Conservation (phyloP, 2,113 vertebrate genomes). For the Bufo gargarizans region DNA sequence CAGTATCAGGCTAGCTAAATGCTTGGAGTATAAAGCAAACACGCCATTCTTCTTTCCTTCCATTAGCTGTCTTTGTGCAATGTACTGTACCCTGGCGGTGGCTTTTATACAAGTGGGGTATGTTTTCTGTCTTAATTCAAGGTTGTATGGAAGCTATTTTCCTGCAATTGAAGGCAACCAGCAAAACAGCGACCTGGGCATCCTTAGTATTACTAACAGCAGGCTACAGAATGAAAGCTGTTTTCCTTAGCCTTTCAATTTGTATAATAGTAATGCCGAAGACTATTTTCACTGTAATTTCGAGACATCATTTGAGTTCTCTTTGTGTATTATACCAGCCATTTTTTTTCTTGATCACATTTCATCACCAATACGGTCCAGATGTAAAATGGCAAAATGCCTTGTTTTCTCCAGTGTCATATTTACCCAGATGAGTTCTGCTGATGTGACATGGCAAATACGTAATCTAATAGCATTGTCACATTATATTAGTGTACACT, state of each 20-base stretch:
- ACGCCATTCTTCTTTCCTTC: not conserved
- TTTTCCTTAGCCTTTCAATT: conserved; percentile 47
- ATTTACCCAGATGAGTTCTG: conserved; percentile 66
- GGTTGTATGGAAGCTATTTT: conserved; percentile 56
- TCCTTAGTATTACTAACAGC: conserved; percentile 60
- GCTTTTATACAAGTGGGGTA: not conserved
- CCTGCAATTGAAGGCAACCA: conserved; percentile 57
- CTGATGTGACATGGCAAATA: conserved; percentile 65
- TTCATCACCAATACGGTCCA: conserved; percentile 4
- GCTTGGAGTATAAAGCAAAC: not conserved
- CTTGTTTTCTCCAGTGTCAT: conserved; percentile 63
- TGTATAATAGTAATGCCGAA: conserved; percentile 56
- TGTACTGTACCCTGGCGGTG: conserved; percentile 10
- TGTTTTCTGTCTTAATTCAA: conserved; percentile 51
- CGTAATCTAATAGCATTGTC: conserved; percentile 66
- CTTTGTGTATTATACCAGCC: conserved; percentile 23
- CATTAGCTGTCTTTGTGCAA: conserved; percentile 38
- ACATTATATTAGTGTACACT: conserved; percentile 65
- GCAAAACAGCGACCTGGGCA: conserved; percentile 46
- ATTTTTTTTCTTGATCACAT: conserved; percentile 51
- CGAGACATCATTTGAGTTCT: conserved; percentile 54
- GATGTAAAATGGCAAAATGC: conserved; percentile 51
- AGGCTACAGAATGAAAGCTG: conserved; percentile 53
- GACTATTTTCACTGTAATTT: conserved; percentile 57
- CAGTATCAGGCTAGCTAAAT: not conserved